Base-by-base conservation (phyloP, 2,113 vertebrate species). In the Syngnathoides biaculeatus region DNA sequence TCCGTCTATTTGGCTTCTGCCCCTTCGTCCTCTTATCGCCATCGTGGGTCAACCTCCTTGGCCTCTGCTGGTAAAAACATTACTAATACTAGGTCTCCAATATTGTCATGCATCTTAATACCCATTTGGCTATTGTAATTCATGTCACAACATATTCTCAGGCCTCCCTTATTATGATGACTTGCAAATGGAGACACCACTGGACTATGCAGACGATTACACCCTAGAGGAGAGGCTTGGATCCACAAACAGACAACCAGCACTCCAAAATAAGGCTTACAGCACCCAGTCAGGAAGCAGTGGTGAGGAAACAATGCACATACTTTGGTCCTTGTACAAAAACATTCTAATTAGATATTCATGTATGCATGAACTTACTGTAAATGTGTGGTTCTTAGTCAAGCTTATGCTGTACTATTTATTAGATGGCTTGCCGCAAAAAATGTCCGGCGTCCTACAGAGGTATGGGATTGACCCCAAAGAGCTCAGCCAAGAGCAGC, bases 401-500 rank as follows among this genome's bases (percentile, higher is more conserved):
- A 60, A 22, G n/a, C 22, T n/a, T 15, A 17, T 63, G 13, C 13
- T 63, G 3, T 45, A n/a, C 2, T 1, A 10, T 67, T 27, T 74
- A 67, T 27, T 50, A 92, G 92, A 91, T 56, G 84, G 66, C 12
- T 72, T 90, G 27, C 79, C 93, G 71, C 92, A 93, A 86, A 94
- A 91, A 80, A 77, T 97, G 71, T 90, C 90, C 0, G 85, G 86
- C 2, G 85, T 94, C 45, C 73, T 96, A 81, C 91, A 93, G 8
- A 93, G 87, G 80, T 92, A 94, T 0, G 89, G 94, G 5, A 76
- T 95, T 17, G 92, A 94, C 26, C 91, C 95, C 58, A 91, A 86
- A 2, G 93, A 96, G 48, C 88, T 98, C 80, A 96, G 89, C 64
- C 92, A 93, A 0, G 93, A 95, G 78, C 94, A 98, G 84, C 90